Evolutionary conservation across 2,888 invertebrate species (phyloP).

Genomic region (Calliopum simillimum): DNA sequence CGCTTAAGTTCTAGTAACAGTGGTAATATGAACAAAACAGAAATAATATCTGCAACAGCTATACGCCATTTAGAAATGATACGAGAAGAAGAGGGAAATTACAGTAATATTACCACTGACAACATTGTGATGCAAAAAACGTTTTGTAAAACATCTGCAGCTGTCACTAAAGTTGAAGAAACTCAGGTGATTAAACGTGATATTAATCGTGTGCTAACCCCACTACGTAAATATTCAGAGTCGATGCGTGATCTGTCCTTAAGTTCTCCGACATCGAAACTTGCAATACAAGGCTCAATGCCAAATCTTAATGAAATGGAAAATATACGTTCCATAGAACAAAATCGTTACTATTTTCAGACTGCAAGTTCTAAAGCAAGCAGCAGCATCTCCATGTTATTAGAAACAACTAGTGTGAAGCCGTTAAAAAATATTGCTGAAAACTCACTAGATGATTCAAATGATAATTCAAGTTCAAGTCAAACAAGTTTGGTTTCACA

Average conservation of each 20-base stretch:
- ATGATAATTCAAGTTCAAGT: slow-evolving; percentile 52
- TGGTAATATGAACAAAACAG: slow-evolving; percentile 55
- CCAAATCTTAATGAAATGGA: slow-evolving; percentile 66
- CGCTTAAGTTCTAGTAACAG: slow-evolving; percentile 33
- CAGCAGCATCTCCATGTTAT: slow-evolving; percentile 22
- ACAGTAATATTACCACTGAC: slow-evolving; percentile 19
- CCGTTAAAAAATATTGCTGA: slow-evolving; percentile 6
- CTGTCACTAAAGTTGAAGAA: slow-evolving; percentile 34
- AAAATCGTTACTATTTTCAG: slow-evolving; percentile 64
- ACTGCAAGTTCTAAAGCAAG: slow-evolving; percentile 38
- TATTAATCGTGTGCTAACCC: slow-evolving; percentile 61
- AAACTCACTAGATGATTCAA: slow-evolving; percentile 40
- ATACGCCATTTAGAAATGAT: slow-evolving; percentile 59
- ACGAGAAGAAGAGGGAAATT: slow-evolving; percentile 56
- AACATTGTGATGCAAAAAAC: slow-evolving; percentile 1
- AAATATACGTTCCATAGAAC: slow-evolving; percentile 63
- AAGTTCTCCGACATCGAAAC: slow-evolving; percentile 51
- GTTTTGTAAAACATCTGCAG: slow-evolving; percentile 18
- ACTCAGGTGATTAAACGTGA: slow-evolving; percentile 58
- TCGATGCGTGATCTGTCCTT: slow-evolving; percentile 64
- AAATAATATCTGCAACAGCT: slow-evolving; percentile 53
- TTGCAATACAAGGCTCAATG: slow-evolving; percentile 65
- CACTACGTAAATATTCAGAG: slow-evolving; percentile 63
- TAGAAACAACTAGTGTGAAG: not conserved
- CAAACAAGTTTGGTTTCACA: slow-evolving; percentile 55